Evolutionary conservation across 2,797 vertebrate genomes (phyloP), one percentile per base, ranked within the genome.

Genomic region (Loriculus beryllinus): DNA sequence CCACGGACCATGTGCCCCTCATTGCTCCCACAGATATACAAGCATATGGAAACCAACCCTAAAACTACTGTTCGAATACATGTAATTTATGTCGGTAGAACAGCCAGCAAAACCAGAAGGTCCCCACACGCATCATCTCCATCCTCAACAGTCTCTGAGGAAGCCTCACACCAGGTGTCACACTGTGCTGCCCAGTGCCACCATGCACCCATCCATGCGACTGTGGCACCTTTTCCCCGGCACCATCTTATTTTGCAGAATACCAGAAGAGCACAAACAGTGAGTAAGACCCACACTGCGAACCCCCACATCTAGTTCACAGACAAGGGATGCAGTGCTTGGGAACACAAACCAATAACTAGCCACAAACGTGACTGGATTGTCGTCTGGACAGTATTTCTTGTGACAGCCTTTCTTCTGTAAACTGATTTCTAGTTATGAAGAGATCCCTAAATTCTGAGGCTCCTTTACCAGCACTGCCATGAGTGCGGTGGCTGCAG

Each of bases 401-500:
- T 10, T 3, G 4, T 23, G 21, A 33, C 13, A 75, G 16, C 16
- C n/a, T 69, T 25, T 81, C 33, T 26, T 40, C 52, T 37, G 40
- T 17, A 45, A 68, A 4, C 8, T 4, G n/a, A 39, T 35, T 51
- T 29, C 8, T 4, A 19, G 21, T 20, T 37, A 4, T 1, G 25
- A 35, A 19, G 60, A 35, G 39, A 26, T 26, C 23, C 39, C 22
- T 17, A 13, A 12, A 14, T 17, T 76, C 42, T 18, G 31, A 65
- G n/a, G 31, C 8, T 86, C 19, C 43, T 68, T 63, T 43, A 15
- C 47, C n/a, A 39, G 39, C 20, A 8, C 31, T 12, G 28, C 59
- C 40, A 22, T n/a, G 56, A 81, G 7, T 1, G 0, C 0, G 0
- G 37, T 2, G 69, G 35, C 65, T 59, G 22, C 62, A 40, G 43